Evolutionary conservation across 2,888 invertebrate genomes (phyloP), one percentile per base, ranked within the genome.

Genomic region (Seira sanloemensis): DNA sequence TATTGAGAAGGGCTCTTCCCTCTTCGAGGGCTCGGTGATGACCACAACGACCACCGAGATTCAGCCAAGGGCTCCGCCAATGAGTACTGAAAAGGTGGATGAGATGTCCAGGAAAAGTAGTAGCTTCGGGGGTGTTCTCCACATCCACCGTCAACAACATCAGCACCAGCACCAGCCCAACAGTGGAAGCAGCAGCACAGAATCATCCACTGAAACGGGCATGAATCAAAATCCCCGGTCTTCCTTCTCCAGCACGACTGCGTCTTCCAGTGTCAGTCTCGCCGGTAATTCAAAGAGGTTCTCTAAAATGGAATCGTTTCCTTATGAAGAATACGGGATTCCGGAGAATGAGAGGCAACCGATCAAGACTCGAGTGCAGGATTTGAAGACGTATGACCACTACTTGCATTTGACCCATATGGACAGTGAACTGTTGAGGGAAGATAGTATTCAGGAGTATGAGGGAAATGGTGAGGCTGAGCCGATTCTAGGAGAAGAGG

Each of bases 291-390:
- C 46, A n/a, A 50, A 72, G 37, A 62, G 78, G 46, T 58, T 84
- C 18, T 86, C 86, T 1, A 79, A 71, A 75, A 69, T 84, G 84
- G 86, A 86, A 26, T 84, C 82, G 1, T 85, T 86, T 37, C 81
- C 81, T 16, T 88, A 81, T 69, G 83, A 86, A 21, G 85, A 86
- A 18, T 87, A 76, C 74, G 82, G 82, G 5, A 77, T 85, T 21
- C 83, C 85, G 0, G 77, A 71, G 12, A 50, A 25, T 12, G 86
- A 88, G 23, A 84, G 84, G 26, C 68, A 81, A 18, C 78, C 81
- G 9, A 82, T 85, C 67, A 79, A 68, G 69, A 84, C 77, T 18
- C 73, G 82, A 2, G 78, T 82, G 5, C 46, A 76, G 19, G 76
- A 85, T 68, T 77, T 85, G 50, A 82, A 77, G 19, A 73, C 71